These are phyloP conservation scores for Carcina quercana DNA, from an alignment of 2,888 invertebrate genomes.

Conservation along the genomic window DNA sequence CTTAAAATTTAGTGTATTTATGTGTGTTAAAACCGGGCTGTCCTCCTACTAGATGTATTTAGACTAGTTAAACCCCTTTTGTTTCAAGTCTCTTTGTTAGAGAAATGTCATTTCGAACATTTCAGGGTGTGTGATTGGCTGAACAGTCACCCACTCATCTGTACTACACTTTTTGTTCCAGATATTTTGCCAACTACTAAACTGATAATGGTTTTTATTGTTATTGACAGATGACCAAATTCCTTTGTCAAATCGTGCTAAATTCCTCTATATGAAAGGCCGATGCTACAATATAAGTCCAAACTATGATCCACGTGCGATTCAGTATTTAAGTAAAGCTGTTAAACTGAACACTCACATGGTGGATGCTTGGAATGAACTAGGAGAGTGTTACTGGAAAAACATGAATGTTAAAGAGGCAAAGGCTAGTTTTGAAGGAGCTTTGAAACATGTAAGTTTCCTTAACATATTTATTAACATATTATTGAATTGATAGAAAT, in stretches of 20 bases:
- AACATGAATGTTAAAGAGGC: constrained; percentile 86
- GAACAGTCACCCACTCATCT: too few species aligned
- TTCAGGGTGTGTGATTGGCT: too few species aligned
- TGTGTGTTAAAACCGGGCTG: too few species aligned
- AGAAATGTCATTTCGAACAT: too few species aligned
- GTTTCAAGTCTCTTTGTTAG: too few species aligned
- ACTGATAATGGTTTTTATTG: constrained; percentile 17
- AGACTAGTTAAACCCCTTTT: too few species aligned
- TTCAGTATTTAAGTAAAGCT: constrained; percentile 85
- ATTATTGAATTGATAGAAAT: background rate
- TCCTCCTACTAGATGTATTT: too few species aligned
- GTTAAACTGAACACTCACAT: constrained; percentile 88
- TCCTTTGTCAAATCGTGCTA: constrained; percentile 53
- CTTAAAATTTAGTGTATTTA: too few species aligned
- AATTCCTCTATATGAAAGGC: constrained; percentile 83
- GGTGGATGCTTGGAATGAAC: constrained; percentile 90
- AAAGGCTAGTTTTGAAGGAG: constrained; percentile 87
- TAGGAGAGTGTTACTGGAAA: constrained; percentile 93
- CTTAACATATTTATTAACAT: constrained; percentile 1
- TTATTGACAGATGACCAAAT: constrained; percentile 49
- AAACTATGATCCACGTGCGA: constrained; percentile 79
- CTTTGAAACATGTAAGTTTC: constrained; percentile 78
- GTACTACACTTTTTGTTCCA: too few species aligned
- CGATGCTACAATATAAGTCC: constrained; percentile 82
- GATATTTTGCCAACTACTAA: too few species aligned